Conservation (phyloP, 2,888 invertebrate genomes). For the Steinernema carpocapsae region DNA sequence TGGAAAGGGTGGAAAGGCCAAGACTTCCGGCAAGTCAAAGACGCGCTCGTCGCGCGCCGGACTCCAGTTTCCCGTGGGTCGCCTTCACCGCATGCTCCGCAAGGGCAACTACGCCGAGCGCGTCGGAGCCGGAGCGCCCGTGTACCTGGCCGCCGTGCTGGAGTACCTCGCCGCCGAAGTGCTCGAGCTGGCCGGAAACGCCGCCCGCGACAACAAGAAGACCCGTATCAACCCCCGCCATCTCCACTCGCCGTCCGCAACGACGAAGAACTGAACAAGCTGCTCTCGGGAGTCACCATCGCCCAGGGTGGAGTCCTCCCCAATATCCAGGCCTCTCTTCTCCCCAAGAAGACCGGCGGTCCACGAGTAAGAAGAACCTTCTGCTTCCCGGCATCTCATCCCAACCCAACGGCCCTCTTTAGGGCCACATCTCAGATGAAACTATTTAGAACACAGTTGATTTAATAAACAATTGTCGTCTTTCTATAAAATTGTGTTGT, state of each 20-base stretch:
- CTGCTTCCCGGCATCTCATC: neutral
- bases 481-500: too few relatives aligned
- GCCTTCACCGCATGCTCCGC: conserved; percentile 60
- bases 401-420: conserved; percentile 66
- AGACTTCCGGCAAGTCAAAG: conserved; percentile 34
- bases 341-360: too few relatives aligned
- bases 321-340: too few relatives aligned
- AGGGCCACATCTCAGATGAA: conserved; percentile 47
- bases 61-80: conserved; percentile 62
- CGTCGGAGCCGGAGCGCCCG: conserved; percentile 58
- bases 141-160: conserved; percentile 56
- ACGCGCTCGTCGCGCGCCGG: conserved; percentile 59
- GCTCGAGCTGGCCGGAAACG: conserved; percentile 71
- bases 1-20: conserved; percentile 36
- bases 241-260: too few relatives aligned
- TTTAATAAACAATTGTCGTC: too few relatives aligned
- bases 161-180: conserved; percentile 65
- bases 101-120: conserved; percentile 58
- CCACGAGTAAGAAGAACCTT: neutral
- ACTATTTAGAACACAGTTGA: too few relatives aligned
- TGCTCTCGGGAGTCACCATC: too few relatives aligned
- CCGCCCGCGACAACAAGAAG: conserved; percentile 72
- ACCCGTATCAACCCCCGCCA: conserved; percentile 71
- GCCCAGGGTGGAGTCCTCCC: too few relatives aligned
- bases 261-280: too few relatives aligned